Evolutionary conservation across 2,113 vertebrate species (phyloP).

Genomic region (Apteryx mantelli): DNA sequence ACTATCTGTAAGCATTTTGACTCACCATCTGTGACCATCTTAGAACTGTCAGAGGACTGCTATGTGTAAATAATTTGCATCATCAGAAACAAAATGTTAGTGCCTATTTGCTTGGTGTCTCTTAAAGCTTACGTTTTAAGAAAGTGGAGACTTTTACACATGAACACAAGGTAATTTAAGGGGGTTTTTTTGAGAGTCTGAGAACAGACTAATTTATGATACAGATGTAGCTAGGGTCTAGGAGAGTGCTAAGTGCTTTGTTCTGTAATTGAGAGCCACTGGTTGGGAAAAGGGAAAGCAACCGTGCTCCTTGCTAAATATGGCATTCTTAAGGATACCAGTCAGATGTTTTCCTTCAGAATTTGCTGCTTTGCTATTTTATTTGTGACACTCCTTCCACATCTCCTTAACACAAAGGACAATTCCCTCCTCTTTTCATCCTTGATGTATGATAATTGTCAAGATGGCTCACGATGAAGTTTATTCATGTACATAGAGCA

Average conservation of each 20-base stretch:
- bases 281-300: background rate
- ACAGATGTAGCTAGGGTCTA: background rate
- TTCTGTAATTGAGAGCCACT: background rate
- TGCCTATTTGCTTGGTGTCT: background rate
- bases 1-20: conserved; percentile 21
- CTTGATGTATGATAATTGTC: background rate
- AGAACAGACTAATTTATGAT: background rate
- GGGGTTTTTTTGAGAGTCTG: background rate
- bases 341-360: background rate
- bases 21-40: background rate
- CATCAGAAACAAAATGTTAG: background rate
- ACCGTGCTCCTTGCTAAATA: background rate
- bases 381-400: background rate
- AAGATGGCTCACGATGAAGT: background rate
- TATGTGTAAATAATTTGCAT: conserved; percentile 30
- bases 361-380: background rate
- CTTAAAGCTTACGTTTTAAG: background rate
- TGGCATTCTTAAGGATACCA: background rate
- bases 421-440: background rate
- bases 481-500: background rate
- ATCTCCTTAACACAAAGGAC: background rate
- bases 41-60: background rate
- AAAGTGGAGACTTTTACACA: background rate
- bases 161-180: background rate
- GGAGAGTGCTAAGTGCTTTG: background rate